Base-by-base conservation (phyloP, 2,888 invertebrate genomes). In the Lymantria dispar region DNA sequence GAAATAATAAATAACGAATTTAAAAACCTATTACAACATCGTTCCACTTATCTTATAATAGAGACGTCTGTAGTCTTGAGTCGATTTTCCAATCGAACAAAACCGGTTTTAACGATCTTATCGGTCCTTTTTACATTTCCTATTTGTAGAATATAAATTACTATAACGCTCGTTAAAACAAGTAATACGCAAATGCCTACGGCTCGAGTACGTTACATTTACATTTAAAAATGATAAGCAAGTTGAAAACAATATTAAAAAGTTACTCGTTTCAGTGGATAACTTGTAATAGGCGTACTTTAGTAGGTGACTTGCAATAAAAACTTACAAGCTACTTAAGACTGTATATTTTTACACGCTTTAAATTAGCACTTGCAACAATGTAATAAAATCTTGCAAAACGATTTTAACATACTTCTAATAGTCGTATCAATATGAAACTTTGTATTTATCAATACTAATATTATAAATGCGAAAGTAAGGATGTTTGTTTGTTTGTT, bases 21-120 rank as follows among this genome's bases (percentile, higher is more conserved):
- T 54, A 51, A 64, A 52, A 54, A 50, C 14, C 40, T 48, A 30
- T 63, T 63, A 58, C 62, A 50, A 63, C 50, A 64, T 48, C 43
- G 43, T 10, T 41, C 42, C 43, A 54, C 52, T 61, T 64, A 61
- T 64, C 62, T 51, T 42, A 52, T 31, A 44, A 50, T 36, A 41
- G 7, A 31, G 22, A 47, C 43, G 43, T 40, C 45, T 48, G 22
- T 48, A 38, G 5, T 36, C 22, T n/a, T 37, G 37, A 10, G 41
- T 44, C 43, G 41, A 31, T 38, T 45, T 52, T 48, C 43, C 30
- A 47, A 41, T 44, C 14, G 36, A 43, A 50, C 41, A 43, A 47
- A 43, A 43, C 43, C 37, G 42, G 39, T 43, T 39, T 36, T 22
- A 15, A 7, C 15, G 29, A 42, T 45, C 39, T 15, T 46, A 50